A percentile compares a stretch with the other conserved stretches of the same genome.
Conservation (phyloP, 2,113 vertebrate species). For the Oplegnathus fasciatus region DNA sequence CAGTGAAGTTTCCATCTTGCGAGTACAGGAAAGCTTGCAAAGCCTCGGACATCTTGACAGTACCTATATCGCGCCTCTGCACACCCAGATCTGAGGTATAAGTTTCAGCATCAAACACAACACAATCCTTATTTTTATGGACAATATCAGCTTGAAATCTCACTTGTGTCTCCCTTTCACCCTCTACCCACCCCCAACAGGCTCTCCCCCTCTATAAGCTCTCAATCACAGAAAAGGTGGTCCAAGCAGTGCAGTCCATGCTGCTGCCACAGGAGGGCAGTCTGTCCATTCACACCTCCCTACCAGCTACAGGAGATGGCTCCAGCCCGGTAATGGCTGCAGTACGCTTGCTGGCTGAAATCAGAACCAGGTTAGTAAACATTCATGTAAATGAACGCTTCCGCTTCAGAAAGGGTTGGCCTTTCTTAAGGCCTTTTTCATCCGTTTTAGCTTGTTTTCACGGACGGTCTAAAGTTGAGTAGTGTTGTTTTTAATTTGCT, state of each 20-base stretch:
- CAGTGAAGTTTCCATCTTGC: slow-evolving; percentile 93
- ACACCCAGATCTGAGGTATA: slow-evolving; percentile 97
- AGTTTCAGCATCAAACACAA: background rate
- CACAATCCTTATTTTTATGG: background rate
- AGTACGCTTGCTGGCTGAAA: slow-evolving; percentile 96
- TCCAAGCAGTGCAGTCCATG: slow-evolving; percentile 99
- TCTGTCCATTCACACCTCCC: slow-evolving; percentile 98
- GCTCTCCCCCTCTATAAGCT: slow-evolving; percentile 98
- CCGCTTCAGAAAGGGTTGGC: background rate
- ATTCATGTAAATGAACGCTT: background rate
- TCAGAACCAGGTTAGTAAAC: slow-evolving; percentile 91
- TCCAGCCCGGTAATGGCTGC: slow-evolving; percentile 98
- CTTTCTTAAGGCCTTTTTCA: background rate
- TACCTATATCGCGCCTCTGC: slow-evolving; percentile 96
- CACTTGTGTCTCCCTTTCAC: background rate
- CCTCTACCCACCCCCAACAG: slow-evolving; percentile 76
- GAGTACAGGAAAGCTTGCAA: slow-evolving; percentile 95
- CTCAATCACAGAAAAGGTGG: slow-evolving; percentile 99
- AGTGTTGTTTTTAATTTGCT: background rate
- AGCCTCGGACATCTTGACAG: slow-evolving; percentile 94
- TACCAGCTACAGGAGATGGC: slow-evolving; percentile 97
- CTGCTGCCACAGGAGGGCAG: slow-evolving; percentile 99
- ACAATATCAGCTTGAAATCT: slow-evolving; percentile 20
- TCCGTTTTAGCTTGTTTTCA: background rate
- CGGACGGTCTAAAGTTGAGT: background rate